phyloP scores from a whole-genome alignment of 1,140 invertebrate species.

The Pemphigus obesinymphae region DNA sequence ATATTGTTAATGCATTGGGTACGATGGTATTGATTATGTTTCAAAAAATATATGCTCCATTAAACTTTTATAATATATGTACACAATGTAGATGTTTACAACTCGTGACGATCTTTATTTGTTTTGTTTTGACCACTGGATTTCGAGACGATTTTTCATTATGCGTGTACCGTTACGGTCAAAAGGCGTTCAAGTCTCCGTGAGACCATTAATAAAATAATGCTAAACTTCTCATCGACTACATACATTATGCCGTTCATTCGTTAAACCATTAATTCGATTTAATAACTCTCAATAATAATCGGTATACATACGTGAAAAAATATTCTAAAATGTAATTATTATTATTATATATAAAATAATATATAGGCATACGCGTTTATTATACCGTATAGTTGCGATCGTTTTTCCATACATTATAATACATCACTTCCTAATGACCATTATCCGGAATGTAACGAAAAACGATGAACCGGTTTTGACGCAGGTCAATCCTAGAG shows the following conservation, averaged over 20 bases:
- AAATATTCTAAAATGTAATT: not conserved
- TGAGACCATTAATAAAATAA: not conserved
- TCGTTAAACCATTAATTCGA: not conserved
- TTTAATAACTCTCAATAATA: not conserved
- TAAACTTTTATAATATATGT: too few relatives aligned
- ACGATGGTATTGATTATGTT: too few relatives aligned
- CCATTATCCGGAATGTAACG: not conserved
- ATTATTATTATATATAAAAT: not conserved
- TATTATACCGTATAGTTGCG: too few relatives aligned
- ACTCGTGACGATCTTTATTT: not conserved
- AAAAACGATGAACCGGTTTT: slow-evolving; percentile 17
- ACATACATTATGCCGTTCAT: not conserved
- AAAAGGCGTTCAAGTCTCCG: not conserved
- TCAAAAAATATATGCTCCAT: too few relatives aligned
- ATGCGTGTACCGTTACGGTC: not conserved
- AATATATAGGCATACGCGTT: not conserved
- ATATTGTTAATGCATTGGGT: too few relatives aligned
- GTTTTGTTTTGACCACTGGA: not conserved
- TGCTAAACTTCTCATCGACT: too few relatives aligned
- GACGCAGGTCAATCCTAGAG: not conserved
- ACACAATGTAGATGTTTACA: not conserved
- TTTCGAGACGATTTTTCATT: not conserved
- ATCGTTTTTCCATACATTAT: too few relatives aligned
- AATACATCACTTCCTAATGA: not conserved
- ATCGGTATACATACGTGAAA: not conserved